Percentiles rank a stretch among this genome's conserved stretches.
phyloP scores from a whole-genome alignment of 1,140 invertebrate genomes.

The Bombus sibiricus region DNA sequence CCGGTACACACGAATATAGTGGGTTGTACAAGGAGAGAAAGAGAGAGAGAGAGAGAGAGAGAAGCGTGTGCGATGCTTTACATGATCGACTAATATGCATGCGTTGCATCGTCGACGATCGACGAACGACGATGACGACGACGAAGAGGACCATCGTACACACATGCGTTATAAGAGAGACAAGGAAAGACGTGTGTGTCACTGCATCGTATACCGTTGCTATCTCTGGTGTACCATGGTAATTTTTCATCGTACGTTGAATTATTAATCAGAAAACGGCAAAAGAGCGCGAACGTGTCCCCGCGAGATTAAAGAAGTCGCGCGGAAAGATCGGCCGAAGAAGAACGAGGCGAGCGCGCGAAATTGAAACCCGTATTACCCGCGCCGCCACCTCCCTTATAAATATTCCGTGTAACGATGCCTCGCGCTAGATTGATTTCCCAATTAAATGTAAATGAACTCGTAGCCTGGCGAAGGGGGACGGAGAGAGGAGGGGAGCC shows the following conservation, averaged over 20 bases:
- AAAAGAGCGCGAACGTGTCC: conserved; percentile 32
- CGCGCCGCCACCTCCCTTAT: conserved; percentile 57
- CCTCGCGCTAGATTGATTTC: conserved; percentile 65
- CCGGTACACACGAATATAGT: neutral
- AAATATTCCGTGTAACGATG: conserved; percentile 70
- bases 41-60: neutral
- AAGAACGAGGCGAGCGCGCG: conserved; percentile 21
- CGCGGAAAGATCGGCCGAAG: conserved; percentile 52
- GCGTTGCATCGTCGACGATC: neutral
- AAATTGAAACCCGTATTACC: conserved; percentile 63
- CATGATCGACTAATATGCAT: conserved; percentile 39
- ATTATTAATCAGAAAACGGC: conserved; percentile 59
- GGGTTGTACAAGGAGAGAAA: neutral
- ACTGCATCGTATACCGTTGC: neutral
- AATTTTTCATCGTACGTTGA: conserved; percentile 51
- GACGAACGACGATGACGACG: neutral
- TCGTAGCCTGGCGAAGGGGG: neutral
- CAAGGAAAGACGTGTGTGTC: neutral
- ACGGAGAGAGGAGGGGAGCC: neutral
- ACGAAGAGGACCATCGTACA: neutral
- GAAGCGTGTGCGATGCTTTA: neutral
- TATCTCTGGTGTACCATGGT: conserved; percentile 10
- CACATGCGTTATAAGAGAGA: neutral
- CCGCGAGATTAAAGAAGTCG: conserved; percentile 46
- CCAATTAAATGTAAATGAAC: conserved; percentile 72